Conservation (phyloP, 2,797 vertebrate genomes). For the Hozukius guyotensis region DNA sequence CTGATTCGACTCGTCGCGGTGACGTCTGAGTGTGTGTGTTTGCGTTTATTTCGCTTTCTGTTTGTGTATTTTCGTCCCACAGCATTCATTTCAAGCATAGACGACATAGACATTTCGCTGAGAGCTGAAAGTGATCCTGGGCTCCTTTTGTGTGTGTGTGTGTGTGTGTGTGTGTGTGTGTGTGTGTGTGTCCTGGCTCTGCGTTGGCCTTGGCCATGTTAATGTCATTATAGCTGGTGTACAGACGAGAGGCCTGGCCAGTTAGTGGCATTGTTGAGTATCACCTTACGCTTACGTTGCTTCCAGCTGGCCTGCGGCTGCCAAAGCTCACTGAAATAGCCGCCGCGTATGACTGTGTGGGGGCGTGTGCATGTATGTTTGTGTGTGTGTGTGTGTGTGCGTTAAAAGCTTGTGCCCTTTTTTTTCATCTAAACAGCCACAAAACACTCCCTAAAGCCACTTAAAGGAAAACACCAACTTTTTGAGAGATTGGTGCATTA, state of each 20-base stretch:
- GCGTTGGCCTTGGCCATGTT: slow-evolving; percentile 71
- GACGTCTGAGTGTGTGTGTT: slow-evolving; percentile 43
- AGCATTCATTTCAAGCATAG: slow-evolving; percentile 51
- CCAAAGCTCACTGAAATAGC: slow-evolving; percentile 79
- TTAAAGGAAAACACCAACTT: slow-evolving; percentile 35
- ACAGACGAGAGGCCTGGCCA: slow-evolving; percentile 78
- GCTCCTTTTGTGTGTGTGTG: slow-evolving; percentile 25
- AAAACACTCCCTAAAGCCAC: slow-evolving; percentile 40
- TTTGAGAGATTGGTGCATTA: slow-evolving; percentile 8
- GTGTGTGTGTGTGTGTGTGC: slow-evolving; percentile 18
- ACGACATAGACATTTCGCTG: slow-evolving; percentile 48
- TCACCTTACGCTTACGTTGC: slow-evolving; percentile 77
- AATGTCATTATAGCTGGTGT: slow-evolving; percentile 80
- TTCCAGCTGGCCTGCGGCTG: slow-evolving; percentile 78
- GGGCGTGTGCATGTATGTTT: slow-evolving; percentile 30
- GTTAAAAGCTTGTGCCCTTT: not conserved
- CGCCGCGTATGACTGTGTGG: slow-evolving; percentile 46
- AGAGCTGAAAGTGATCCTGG: slow-evolving; percentile 58
- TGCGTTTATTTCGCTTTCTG: slow-evolving; percentile 52
- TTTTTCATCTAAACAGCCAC: slow-evolving; percentile 36
- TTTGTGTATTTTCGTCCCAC: slow-evolving; percentile 64
- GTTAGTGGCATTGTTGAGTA: slow-evolving; percentile 83
- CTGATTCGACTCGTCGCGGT: slow-evolving; percentile 33
- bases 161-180: slow-evolving; percentile 11
- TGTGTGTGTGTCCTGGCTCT: slow-evolving; percentile 54